phyloP scores from a whole-genome alignment of 2,797 vertebrate species.

The Eurystomus glaucurus region DNA sequence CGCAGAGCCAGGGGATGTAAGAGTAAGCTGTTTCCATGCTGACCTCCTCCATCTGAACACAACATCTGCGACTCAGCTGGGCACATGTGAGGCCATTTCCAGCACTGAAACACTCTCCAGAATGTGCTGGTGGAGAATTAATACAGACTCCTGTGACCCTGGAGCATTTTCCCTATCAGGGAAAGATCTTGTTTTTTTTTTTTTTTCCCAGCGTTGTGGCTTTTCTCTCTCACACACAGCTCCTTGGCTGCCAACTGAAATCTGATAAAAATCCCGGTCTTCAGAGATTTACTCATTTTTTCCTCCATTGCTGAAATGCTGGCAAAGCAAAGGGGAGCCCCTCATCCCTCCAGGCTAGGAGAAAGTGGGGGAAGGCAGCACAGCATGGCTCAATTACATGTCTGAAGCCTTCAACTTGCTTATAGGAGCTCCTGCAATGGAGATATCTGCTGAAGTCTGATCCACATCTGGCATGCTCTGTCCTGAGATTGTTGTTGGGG shows the following conservation, averaged over 20 bases:
- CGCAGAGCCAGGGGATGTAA: not conserved
- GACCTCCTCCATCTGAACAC: not conserved
- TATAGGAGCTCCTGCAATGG: not conserved
- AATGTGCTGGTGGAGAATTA: not conserved
- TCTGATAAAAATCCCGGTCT: not conserved
- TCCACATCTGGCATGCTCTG: not conserved
- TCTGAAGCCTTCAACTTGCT: not conserved
- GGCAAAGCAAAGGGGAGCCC: not conserved
- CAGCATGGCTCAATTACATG: rapidly evolving
- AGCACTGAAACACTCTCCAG: not conserved
- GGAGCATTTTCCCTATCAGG: not conserved
- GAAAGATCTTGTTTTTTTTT: not conserved
- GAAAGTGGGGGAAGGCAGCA: not conserved
- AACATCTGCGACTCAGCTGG: conserved; percentile 28
- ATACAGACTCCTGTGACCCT: not conserved
- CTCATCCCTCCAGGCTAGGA: not conserved
- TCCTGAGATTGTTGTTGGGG: not conserved
- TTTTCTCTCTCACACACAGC: conserved; percentile 3
- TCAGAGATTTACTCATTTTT: not conserved
- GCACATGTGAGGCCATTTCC: not conserved
- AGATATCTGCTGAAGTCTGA: not conserved
- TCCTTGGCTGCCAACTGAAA: not conserved
- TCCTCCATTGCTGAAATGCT: not conserved
- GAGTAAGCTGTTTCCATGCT: not conserved
- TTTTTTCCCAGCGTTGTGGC: not conserved